Percentiles rank a stretch among this genome's conserved stretches.
phyloP scores from a whole-genome alignment of 2,113 vertebrate genomes.

The Leucoraja erinaceus region DNA sequence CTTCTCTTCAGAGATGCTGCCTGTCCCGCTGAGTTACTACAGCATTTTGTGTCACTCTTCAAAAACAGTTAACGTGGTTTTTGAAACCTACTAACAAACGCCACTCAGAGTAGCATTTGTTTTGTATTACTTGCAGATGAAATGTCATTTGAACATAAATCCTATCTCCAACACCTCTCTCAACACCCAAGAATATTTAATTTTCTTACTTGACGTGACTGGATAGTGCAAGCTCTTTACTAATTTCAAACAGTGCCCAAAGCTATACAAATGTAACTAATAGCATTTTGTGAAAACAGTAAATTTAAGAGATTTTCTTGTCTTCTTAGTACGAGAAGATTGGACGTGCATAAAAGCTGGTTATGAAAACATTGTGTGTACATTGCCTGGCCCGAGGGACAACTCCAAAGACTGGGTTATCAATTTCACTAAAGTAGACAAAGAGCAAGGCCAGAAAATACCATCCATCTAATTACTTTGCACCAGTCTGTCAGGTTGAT shows the following conservation, averaged over 20 bases:
- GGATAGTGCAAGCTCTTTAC: neutral
- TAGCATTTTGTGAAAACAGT: neutral
- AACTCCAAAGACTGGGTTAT: neutral
- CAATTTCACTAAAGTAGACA: neutral
- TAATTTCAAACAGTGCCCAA: neutral
- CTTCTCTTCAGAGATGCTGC: too few species aligned
- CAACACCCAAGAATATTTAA: neutral
- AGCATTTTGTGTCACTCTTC: too few species aligned
- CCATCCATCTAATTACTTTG: conserved; percentile 12
- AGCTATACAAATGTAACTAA: neutral
- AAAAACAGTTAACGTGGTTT: neutral
- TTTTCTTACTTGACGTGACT: neutral
- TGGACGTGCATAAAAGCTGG: neutral
- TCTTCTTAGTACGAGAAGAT: neutral
- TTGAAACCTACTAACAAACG: neutral
- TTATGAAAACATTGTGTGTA: neutral
- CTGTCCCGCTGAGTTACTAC: too few species aligned
- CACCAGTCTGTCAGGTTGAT: neutral
- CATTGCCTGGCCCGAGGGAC: neutral
- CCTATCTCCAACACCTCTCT: neutral
- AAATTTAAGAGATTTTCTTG: neutral
- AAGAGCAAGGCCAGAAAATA: neutral
- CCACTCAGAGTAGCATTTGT: neutral
- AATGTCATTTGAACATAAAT: conserved; percentile 5
- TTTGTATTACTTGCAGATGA: neutral